Percentiles rank a stretch among this genome's conserved stretches.
Evolutionary conservation across 2,888 invertebrate species (phyloP).

Genomic region (Scaptomyza polygonia): DNA sequence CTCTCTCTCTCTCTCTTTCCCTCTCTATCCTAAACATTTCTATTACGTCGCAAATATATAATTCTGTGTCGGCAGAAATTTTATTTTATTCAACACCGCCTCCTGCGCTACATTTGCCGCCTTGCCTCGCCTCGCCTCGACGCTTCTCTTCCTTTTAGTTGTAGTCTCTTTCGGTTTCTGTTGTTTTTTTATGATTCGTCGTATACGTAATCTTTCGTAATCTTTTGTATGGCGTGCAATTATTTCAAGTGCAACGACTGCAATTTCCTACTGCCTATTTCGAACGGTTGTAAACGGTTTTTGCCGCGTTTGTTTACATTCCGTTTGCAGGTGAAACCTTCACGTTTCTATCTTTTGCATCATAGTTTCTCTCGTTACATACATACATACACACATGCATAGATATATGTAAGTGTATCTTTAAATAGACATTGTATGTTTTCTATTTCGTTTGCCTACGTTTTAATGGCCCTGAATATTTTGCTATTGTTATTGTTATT

Average conservation of each 20-base stretch:
- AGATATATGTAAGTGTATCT: slow-evolving; percentile 12
- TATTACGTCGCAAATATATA: slow-evolving; percentile 51
- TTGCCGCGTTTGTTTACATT: slow-evolving; percentile 45
- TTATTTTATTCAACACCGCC: slow-evolving; percentile 18
- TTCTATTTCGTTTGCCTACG: slow-evolving; percentile 59
- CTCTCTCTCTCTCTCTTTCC: neutral
- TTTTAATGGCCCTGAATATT: slow-evolving; percentile 58
- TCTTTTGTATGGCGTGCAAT: slow-evolving; percentile 40
- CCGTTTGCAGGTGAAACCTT: slow-evolving; percentile 33
- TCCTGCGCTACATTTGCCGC: too few species aligned
- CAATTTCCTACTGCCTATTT: slow-evolving; percentile 46
- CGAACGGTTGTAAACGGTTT: too few species aligned
- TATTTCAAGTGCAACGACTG: slow-evolving; percentile 61
- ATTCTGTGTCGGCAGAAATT: slow-evolving; percentile 40
- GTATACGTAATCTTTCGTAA: slow-evolving; percentile 68
- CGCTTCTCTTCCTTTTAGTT: slow-evolving; percentile 1
- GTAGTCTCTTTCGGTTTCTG: slow-evolving; percentile 10
- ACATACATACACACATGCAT: too few species aligned
- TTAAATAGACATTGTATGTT: slow-evolving; percentile 58
- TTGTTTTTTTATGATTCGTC: slow-evolving; percentile 58
- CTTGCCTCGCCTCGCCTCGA: neutral
- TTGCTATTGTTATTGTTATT: slow-evolving; percentile 9
- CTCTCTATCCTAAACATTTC: slow-evolving; percentile 37
- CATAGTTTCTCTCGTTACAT: neutral
- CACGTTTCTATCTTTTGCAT: neutral